Conservation (phyloP, 2,113 vertebrate genomes). For the Notiomystis cincta region DNA sequence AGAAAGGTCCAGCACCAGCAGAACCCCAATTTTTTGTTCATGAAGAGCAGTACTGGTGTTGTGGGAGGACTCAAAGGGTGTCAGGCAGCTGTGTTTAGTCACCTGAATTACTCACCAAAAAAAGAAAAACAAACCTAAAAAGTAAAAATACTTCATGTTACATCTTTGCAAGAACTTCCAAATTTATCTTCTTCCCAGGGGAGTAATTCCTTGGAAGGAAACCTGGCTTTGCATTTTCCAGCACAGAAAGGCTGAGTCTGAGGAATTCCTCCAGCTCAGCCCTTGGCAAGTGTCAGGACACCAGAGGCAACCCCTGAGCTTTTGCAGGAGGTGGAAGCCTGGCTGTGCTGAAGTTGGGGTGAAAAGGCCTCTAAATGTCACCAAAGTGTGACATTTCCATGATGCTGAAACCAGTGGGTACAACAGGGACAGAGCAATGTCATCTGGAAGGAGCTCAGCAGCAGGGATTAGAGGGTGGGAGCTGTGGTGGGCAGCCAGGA, state of each 20-base stretch:
- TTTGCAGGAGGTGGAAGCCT: background rate
- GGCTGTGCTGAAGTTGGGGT: background rate
- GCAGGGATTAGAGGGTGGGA: background rate
- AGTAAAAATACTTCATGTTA: background rate
- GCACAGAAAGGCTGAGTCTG: background rate
- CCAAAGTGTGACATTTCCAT: background rate
- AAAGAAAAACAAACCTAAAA: background rate
- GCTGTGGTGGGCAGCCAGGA: background rate
- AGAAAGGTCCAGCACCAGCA: background rate
- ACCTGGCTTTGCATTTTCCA: background rate
- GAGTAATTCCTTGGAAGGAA: background rate
- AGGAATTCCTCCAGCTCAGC: constrained; percentile 1
- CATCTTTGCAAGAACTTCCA: background rate
- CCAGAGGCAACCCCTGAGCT: background rate
- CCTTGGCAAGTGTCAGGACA: background rate
- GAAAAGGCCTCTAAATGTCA: background rate
- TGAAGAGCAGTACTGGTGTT: background rate
- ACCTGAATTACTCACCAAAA: background rate
- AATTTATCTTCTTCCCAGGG: background rate
- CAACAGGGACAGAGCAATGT: background rate
- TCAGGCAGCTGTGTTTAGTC: background rate
- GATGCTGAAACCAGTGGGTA: background rate
- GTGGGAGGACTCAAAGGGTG: background rate
- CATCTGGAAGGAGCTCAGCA: background rate
- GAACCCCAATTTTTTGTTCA: background rate